phyloP scores from a whole-genome alignment of 37 sponge, comb jelly and placozoan genomes.

The Chondrilla cf. caribensis region DNA sequence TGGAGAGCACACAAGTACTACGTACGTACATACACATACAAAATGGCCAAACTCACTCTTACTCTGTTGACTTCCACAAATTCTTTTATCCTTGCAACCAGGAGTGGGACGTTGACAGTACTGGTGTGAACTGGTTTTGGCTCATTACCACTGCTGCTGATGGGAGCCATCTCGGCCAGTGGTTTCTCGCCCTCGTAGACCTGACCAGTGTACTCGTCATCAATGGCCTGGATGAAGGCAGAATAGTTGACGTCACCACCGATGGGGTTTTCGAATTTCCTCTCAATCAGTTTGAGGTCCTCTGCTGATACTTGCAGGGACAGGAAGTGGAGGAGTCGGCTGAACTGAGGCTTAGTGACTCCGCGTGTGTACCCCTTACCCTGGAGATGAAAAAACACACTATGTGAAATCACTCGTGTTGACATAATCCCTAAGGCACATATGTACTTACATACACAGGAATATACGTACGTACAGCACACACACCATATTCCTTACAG shows the following conservation, averaged over 20 bases:
- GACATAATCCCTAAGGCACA: too few relatives aligned
- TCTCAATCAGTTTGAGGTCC: slow-evolving; percentile 76
- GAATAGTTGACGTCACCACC: slow-evolving; percentile 82
- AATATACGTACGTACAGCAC: too few relatives aligned
- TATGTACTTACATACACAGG: too few relatives aligned
- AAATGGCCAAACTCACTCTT: slow-evolving; percentile 46
- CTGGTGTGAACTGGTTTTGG: not conserved
- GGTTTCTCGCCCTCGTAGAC: slow-evolving; percentile 27
- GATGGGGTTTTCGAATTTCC: slow-evolving; percentile 69
- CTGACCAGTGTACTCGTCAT: slow-evolving; percentile 72
- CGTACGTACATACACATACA: too few relatives aligned
- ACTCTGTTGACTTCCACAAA: slow-evolving; percentile 57
- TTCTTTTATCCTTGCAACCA: slow-evolving; percentile 60
- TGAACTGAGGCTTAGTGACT: slow-evolving; percentile 87
- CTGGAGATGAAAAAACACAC: too few relatives aligned
- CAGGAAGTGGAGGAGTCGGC: slow-evolving; percentile 66
- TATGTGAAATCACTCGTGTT: too few relatives aligned
- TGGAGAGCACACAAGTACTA: too few relatives aligned
- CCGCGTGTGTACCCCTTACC: slow-evolving; percentile 82
- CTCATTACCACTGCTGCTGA: not conserved
- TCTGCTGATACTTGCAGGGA: slow-evolving; percentile 64
- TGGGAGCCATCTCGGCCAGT: not conserved
- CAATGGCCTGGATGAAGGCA: slow-evolving; percentile 88
- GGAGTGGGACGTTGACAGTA: slow-evolving; percentile 35
- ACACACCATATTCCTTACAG: too few relatives aligned